Evolutionary conservation across 1,140 invertebrate genomes (phyloP).

Genomic region (Mycetomoellerius zeteki): DNA sequence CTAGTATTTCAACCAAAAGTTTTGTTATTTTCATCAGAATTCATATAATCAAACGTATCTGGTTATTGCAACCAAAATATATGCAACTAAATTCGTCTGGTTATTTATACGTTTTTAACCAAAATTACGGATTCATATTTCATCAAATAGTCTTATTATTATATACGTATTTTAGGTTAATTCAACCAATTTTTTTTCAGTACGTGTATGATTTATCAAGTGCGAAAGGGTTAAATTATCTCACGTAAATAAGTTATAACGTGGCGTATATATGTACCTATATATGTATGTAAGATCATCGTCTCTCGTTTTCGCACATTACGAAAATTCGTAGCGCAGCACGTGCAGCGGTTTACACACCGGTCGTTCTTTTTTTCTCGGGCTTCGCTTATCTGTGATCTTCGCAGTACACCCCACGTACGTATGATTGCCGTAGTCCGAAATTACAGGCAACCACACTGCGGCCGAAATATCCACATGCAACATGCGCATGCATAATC

Average conservation of each 20-base stretch:
- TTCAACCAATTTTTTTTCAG: too few relatives aligned
- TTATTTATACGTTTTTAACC: too few relatives aligned
- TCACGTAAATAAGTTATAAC: not conserved
- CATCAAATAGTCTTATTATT: too few relatives aligned
- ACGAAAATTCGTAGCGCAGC: conserved; percentile 40
- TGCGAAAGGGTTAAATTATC: not conserved
- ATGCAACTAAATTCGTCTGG: too few relatives aligned
- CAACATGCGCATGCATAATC: conserved; percentile 70
- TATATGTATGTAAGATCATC: conserved; percentile 1
- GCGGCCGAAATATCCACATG: conserved; percentile 55
- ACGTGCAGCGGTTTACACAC: conserved; percentile 25
- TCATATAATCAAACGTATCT: too few relatives aligned
- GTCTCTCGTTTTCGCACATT: conserved; percentile 50
- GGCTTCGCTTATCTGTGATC: conserved; percentile 50
- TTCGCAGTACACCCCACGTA: conserved; percentile 29
- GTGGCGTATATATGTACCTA: not conserved
- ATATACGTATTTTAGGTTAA: too few relatives aligned
- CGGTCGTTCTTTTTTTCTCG: not conserved
- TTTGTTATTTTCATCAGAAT: too few relatives aligned
- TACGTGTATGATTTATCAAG: not conserved
- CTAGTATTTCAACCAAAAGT: too few relatives aligned
- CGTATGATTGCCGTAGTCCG: conserved; percentile 74
- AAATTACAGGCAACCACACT: conserved; percentile 73
- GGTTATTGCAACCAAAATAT: too few relatives aligned
- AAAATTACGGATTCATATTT: too few relatives aligned